Evolutionary conservation across 2,888 invertebrate species (phyloP).

Genomic region (Hyalella azteca): DNA sequence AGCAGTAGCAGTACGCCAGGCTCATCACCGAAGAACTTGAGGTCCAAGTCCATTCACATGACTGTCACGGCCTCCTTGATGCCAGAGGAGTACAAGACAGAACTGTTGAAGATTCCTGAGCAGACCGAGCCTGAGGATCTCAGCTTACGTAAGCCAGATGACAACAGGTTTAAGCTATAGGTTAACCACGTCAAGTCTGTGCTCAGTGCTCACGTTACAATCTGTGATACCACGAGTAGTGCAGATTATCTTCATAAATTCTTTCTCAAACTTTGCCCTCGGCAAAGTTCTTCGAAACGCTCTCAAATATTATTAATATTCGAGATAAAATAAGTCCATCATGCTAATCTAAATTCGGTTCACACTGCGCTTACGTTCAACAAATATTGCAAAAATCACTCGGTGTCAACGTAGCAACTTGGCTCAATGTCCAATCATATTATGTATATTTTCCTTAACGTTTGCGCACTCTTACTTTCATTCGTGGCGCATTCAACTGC

Average conservation of each 20-base stretch:
- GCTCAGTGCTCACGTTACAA: too few species aligned
- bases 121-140: conserved; percentile 92
- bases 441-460: too few species aligned
- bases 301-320: not conserved
- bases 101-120: conserved; percentile 31
- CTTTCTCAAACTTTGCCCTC: not conserved
- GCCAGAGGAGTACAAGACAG: conserved; percentile 42
- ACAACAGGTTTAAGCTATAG: not conserved
- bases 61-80: conserved; percentile 60
- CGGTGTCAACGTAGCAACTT: too few species aligned
- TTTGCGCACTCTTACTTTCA: too few species aligned
- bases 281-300: not conserved
- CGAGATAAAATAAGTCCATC: not conserved
- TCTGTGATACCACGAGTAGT: too few species aligned
- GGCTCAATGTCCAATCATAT: too few species aligned
- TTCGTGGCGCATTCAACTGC: too few species aligned
- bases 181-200: not conserved
- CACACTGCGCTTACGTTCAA: too few species aligned
- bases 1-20: conserved; percentile 67
- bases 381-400: too few species aligned
- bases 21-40: conserved; percentile 60
- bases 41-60: conserved; percentile 64
- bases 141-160: conserved; percentile 46
- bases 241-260: not conserved
- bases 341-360: too few species aligned